Base-by-base conservation (phyloP, 1,140 invertebrate species). In the Drosophila pallidifrons region DNA sequence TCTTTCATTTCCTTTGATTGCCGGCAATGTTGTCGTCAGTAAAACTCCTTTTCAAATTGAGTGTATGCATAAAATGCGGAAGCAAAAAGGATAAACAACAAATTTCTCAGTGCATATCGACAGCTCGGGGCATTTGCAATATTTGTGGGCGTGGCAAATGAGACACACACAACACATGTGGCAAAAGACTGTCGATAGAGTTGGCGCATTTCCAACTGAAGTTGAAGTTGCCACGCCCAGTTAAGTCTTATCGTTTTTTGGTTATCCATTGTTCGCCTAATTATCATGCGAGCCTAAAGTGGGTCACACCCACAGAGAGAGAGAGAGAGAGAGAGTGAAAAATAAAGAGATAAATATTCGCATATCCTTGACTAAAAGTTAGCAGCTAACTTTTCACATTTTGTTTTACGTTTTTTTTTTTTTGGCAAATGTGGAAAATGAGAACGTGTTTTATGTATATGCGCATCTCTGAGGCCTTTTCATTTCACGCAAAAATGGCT, bases 21-120 rank as follows among this genome's bases (percentile, higher is more conserved):
- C 0, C n/a, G 7, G 11, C n/a, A 5, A 43, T 5, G 5, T 43
- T 43, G 13, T n/a, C 3, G 1, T n/a, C 11, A 43, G 13, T 11
- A 30, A 2, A 20, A 11, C 45, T 13, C 8, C 15, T 46, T 20
- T 3, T 25, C 10, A 64, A 32, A 57, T 11, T 41, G 54, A 57
- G 8, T 16, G 30, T n/a, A 43, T 38, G 35, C 25, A 45, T 16
- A 43, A 32, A 55, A 69, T 47, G 57, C 65, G 57, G 71, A 69
- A 74, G 41, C 38, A 46, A 69, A 46, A 69, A 74, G 71, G 71
- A 74, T 61, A 61, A 41, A 13, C 15, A 55, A 51, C 59, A 41
- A 25, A 54, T 54, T 74, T 74, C 57, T 74, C 51, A 16, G 35
- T 7, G 66, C 41, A 38, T 57, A 38, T 38, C 15, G 46, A 47